phyloP scores from a whole-genome alignment of 2,888 invertebrate species.

The Eupithecia abbreviata region DNA sequence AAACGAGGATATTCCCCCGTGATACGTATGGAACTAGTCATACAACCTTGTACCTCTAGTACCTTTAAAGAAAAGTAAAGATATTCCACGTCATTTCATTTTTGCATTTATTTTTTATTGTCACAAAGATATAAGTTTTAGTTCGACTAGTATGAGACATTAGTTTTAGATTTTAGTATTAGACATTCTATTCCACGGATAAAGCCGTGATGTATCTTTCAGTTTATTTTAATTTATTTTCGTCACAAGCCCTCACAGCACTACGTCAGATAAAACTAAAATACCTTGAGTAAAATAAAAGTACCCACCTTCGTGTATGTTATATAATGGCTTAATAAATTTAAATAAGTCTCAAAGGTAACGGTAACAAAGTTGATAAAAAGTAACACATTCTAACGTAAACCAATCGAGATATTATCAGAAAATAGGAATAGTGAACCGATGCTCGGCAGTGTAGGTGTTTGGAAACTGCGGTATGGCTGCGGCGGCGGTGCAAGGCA shows the following conservation, averaged over 20 bases:
- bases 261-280: not conserved
- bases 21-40: too few relatives aligned
- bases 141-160: too few relatives aligned
- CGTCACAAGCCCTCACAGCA: not conserved
- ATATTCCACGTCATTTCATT: too few relatives aligned
- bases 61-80: too few relatives aligned
- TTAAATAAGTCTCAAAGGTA: slow-evolving; percentile 24
- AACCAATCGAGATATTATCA: slow-evolving; percentile 46
- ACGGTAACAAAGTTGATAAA: slow-evolving; percentile 35
- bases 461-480: slow-evolving; percentile 39
- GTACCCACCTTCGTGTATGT: not conserved
- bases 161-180: too few relatives aligned
- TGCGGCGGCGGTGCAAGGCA: slow-evolving; percentile 16
- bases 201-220: not conserved
- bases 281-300: not conserved
- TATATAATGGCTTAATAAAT: slow-evolving; percentile 25
- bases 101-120: too few relatives aligned
- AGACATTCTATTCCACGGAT: not conserved
- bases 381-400: slow-evolving; percentile 38
- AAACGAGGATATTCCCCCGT: too few relatives aligned
- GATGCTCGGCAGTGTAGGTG: slow-evolving; percentile 41
- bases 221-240: not conserved
- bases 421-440: slow-evolving; percentile 44
- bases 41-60: too few relatives aligned
- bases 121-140: too few relatives aligned